Evolutionary conservation across 2,888 invertebrate species (phyloP), one percentile per base, ranked within the genome.

Genomic region (Coelinius sp.): DNA sequence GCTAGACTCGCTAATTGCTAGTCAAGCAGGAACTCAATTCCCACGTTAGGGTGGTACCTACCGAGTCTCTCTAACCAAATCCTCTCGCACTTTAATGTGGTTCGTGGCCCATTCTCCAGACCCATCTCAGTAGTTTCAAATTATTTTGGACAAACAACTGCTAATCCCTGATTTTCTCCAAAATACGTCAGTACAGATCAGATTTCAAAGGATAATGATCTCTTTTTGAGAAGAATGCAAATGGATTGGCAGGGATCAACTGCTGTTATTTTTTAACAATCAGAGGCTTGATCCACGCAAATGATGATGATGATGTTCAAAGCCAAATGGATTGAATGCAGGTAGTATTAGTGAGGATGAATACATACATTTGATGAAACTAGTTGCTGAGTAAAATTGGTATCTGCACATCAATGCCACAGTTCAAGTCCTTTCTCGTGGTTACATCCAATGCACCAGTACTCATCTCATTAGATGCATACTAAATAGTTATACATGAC

Each of bases 1-100:
- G 73, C 76, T 76, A 77, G 78, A 76, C 79, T 78, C 68, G 76
- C 80, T 83, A 82, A 83, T 83, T 83, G 79, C 41, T 63, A 63
- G 63, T 79, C 72, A 69, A 70, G 74, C 75, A 56, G 75, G 75
- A 79, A 78, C 78, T 82, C 80, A 77, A 82, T 82, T 79, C 77
- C 75, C 73, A 63, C 49, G 38, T 41, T 63, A 41, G 63, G 41
- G 41, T 22, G 22, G 24, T 38, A 41, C 17, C 35, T 35, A 41
- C 14, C 24, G 22, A 41, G 38, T 63, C 63, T 20, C 59, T 63
- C 25, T 38, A n/a, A 63, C 38, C 41, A 41, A 63, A 63, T 63
- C 63, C 63, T 41, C 24, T 63, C 63, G 41, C 63, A 41, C 63
- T 63, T 41, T 41, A 41, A 41, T 7, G 63, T 41, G 41, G 24